Conservation (phyloP, 2,113 vertebrate species). For the Oncorhynchus keta region DNA sequence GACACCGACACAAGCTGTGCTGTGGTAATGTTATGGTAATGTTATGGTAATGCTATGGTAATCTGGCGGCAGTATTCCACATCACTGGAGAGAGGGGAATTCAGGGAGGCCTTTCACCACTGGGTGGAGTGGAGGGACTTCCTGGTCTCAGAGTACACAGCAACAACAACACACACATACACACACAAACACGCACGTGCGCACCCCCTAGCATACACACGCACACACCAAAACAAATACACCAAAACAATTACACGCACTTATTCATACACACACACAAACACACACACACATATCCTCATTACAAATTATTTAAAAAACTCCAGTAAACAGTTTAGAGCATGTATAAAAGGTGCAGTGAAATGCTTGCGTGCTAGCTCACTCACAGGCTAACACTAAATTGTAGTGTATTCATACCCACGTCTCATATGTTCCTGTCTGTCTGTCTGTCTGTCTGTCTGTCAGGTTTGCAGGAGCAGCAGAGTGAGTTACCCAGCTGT, state of each 20-base stretch:
- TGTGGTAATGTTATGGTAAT: conserved; percentile 69
- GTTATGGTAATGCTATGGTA: conserved; percentile 70
- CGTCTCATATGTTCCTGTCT: conserved; percentile 1
- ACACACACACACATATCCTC: not conserved
- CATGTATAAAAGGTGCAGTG: not conserved
- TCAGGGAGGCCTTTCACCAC: conserved; percentile 42
- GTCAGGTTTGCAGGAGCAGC: conserved; percentile 47
- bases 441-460: not conserved
- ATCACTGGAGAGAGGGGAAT: conserved; percentile 39
- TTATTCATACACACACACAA: not conserved
- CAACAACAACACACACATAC: not conserved
- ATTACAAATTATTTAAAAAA: not conserved
- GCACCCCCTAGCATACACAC: not conserved
- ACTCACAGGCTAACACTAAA: too few species aligned
- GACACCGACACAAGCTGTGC: conserved; percentile 57
- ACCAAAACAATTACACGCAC: not conserved
- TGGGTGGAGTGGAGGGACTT: conserved; percentile 40
- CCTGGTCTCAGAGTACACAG: conserved; percentile 62
- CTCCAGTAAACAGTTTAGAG: not conserved
- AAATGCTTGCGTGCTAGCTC: too few species aligned
- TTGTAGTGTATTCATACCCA: not conserved
- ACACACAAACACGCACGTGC: not conserved
- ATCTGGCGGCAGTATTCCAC: conserved; percentile 54
- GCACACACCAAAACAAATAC: not conserved
- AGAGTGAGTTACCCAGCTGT: conserved; percentile 42